Conservation (phyloP, 64 coral and sea anemone species). For the Montipora foliosa region DNA sequence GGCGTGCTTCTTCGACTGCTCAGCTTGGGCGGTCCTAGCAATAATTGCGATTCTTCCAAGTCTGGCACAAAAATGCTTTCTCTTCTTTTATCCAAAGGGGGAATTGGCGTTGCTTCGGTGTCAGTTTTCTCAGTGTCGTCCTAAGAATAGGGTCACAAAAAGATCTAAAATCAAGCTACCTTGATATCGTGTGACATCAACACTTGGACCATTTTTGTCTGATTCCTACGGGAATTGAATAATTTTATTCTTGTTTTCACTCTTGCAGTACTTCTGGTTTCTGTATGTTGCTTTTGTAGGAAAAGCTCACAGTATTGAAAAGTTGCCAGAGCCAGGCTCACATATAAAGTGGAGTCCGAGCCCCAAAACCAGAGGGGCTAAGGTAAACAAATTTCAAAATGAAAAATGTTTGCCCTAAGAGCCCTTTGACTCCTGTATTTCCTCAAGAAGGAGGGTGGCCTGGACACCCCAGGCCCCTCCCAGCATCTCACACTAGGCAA, state of each 20-base stretch:
- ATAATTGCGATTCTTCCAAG: background rate
- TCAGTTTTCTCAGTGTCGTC: slow-evolving; percentile 17
- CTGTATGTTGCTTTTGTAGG: slow-evolving; percentile 11
- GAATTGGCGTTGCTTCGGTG: background rate
- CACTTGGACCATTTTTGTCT: slow-evolving; percentile 17
- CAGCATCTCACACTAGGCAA: slow-evolving; percentile 6
- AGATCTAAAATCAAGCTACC: slow-evolving; percentile 1
- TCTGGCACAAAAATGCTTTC: slow-evolving; percentile 12
- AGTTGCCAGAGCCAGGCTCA: background rate
- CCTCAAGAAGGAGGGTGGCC: background rate
- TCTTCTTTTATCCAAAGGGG: slow-evolving; percentile 8
- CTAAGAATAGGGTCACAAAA: slow-evolving; percentile 5
- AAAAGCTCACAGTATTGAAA: slow-evolving; percentile 5
- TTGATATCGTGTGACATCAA: background rate
- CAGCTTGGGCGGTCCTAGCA: background rate
- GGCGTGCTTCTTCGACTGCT: background rate
- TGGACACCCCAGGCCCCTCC: slow-evolving; percentile 12
- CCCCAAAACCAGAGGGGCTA: background rate
- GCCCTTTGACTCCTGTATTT: background rate
- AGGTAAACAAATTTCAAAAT: background rate
- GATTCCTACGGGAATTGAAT: slow-evolving; percentile 1
- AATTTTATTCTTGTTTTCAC: slow-evolving; percentile 7
- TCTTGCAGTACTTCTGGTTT: slow-evolving; percentile 7
- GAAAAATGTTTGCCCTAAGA: background rate
- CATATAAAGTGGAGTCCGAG: slow-evolving; percentile 11